phyloP scores from a whole-genome alignment of 2,888 invertebrate species.

The Dexiosoma caninum region DNA sequence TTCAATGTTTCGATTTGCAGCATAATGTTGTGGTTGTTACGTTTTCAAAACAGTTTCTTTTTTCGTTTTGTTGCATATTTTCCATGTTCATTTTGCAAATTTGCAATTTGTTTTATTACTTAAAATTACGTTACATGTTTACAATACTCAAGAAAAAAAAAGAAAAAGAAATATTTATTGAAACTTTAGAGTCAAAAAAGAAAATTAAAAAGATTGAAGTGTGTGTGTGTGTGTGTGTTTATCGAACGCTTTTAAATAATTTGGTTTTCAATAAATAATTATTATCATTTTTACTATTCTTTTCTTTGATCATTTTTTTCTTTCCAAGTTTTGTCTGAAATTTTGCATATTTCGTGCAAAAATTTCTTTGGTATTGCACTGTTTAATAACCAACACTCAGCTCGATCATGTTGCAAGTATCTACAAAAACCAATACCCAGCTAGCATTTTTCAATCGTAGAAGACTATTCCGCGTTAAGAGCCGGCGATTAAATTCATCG shows the following conservation, averaged over 20 bases:
- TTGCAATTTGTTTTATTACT: constrained; percentile 44
- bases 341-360: background rate
- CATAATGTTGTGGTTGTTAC: constrained; percentile 20
- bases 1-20: constrained; percentile 36
- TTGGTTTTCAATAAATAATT: constrained; percentile 17
- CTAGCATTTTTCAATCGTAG: too few relatives aligned
- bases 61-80: background rate
- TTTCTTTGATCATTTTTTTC: background rate
- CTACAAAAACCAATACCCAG: too few relatives aligned
- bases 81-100: constrained; percentile 35
- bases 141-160: background rate
- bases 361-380: background rate
- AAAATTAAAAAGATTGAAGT: background rate
- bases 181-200: background rate
- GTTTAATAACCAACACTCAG: background rate
- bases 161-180: constrained; percentile 1
- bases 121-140: constrained; percentile 19
- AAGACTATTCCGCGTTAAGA: too few relatives aligned
- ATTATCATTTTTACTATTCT: background rate
- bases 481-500: too few relatives aligned
- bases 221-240: too few relatives aligned
- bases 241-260: background rate
- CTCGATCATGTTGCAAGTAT: constrained; percentile 22
- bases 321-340: background rate
- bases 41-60: constrained; percentile 9